Evolutionary conservation across 2,113 vertebrate genomes (phyloP).

Genomic region (Choloepus hoffmanni): DNA sequence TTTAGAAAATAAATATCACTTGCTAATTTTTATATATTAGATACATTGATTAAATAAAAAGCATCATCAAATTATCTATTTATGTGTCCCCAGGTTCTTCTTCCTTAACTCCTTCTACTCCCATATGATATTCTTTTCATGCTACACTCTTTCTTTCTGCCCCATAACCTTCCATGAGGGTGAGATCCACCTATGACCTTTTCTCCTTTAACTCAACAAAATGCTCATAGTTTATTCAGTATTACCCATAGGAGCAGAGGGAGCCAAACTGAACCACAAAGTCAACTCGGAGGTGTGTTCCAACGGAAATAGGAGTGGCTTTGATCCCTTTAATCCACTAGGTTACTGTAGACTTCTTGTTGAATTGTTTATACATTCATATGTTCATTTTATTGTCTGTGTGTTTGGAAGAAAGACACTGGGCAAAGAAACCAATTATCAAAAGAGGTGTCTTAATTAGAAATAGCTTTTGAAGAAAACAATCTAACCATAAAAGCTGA

Average conservation of each 20-base stretch:
- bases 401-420: background rate
- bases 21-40: background rate
- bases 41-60: background rate
- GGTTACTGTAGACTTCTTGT: background rate
- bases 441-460: background rate
- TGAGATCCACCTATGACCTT: background rate
- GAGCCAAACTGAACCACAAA: background rate
- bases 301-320: background rate
- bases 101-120: background rate
- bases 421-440: background rate
- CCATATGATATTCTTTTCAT: background rate
- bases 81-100: background rate
- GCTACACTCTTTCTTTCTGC: background rate
- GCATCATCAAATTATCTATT: background rate
- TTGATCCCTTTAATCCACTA: background rate
- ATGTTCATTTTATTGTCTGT: background rate
- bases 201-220: background rate
- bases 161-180: background rate
- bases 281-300: background rate
- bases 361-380: background rate
- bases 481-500: background rate
- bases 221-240: background rate
- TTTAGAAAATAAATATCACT: background rate
- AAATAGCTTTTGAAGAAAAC: background rate
- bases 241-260: background rate